Percentiles rank a stretch among this genome's conserved stretches.
Conservation (phyloP, 64 coral and sea anemone species). For the Porites lutea region DNA sequence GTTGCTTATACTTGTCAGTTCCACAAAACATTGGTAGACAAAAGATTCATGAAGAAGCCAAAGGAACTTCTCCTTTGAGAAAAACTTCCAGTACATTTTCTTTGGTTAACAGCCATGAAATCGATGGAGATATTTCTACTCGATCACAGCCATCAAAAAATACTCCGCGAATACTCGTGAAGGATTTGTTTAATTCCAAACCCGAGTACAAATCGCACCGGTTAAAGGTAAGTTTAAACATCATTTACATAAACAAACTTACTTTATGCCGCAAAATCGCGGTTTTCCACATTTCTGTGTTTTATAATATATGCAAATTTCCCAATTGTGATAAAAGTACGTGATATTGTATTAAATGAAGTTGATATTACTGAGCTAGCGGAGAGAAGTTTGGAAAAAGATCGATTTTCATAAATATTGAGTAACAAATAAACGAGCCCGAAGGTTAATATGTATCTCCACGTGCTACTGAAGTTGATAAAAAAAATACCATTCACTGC, state of each 20-base stretch:
- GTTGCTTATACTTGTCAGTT: background rate
- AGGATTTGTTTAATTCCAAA: conserved; percentile 9
- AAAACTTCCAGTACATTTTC: conserved; percentile 9
- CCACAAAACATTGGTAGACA: background rate
- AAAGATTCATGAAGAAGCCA: background rate
- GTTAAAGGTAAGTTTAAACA: conserved; percentile 5
- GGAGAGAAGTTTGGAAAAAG: too few species aligned
- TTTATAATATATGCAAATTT: too few species aligned
- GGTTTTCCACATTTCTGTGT: too few species aligned
- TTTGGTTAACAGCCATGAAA: background rate
- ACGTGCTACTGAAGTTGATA: too few species aligned
- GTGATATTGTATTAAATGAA: background rate
- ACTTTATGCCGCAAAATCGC: background rate
- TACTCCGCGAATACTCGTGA: background rate
- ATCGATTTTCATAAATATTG: too few species aligned
- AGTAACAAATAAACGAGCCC: too few species aligned
- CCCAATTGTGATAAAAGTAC: too few species aligned
- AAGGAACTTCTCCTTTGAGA: background rate
- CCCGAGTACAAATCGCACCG: background rate
- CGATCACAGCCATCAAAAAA: conserved; percentile 13
- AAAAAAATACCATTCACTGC: too few species aligned
- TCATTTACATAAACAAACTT: too few species aligned
- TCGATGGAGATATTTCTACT: conserved; percentile 8
- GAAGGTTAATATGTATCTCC: too few species aligned
- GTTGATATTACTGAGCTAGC: background rate